Base-by-base conservation (phyloP, 1,140 invertebrate genomes). In the Lepidotrigona ventralis region DNA sequence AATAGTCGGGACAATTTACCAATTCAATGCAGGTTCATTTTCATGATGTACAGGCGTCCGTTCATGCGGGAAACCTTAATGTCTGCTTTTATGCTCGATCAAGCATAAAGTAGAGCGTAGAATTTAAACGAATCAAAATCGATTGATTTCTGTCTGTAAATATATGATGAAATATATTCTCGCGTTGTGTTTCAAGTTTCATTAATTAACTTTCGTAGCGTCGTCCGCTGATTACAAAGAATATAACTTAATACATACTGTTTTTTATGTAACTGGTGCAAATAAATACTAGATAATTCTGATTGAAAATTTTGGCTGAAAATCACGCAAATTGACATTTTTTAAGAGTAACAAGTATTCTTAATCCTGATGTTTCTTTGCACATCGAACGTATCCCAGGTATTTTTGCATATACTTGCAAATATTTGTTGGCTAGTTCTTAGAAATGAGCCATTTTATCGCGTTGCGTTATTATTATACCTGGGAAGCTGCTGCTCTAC, bases 31-130 rank as follows among this genome's bases (percentile, higher is more conserved):
- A 81, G 53, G 46, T 56, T 26, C 33, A 56, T 39, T 79, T 54
- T 75, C 73, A 46, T 58, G 71, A 72, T 63, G 46, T 60, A 60
- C 58, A 51, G 46, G 85, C 85, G 79, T 70, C 69, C 85, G 80
- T 70, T 71, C 85, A 89, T 79, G 89, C 81, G 87, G 81, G 90
- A 90, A 88, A 89, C 80, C 87, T 85, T 90, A 90, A 92, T 89
- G 89, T 88, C 86, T 90, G 89, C 88, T 92, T 92, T 92, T 92
- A 88, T 89, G 84, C 87, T 91, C 85, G 87, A 87, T 75, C 86
- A 83, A 91, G 88, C 88, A 74, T 81, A 72, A 90, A 74, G 86
- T 80, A 84, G 79, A 84, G 63, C 73, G 81, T 66, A 74, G 79
- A 87, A 83, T 86, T 86, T 76, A 70, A 84, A 87, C 75, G 51